These are phyloP conservation scores for Charaxes varanes DNA, from an alignment of 1,140 invertebrate genomes.

Conservation along the genomic window DNA sequence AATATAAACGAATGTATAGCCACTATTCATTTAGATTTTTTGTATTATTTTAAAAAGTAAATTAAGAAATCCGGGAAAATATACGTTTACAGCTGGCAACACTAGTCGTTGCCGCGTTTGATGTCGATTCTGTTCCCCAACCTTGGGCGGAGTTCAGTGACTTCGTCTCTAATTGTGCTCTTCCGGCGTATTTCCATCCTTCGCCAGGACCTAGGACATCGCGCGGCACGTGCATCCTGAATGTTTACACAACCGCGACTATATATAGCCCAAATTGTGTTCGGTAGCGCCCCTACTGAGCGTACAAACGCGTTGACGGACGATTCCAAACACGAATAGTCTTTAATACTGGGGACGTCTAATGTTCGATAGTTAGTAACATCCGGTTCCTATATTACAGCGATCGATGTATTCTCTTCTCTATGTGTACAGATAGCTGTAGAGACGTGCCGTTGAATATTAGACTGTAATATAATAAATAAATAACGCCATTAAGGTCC, in stretches of 20 bases:
- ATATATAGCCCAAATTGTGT: conserved; percentile 20
- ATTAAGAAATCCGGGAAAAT: not conserved
- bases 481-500: too few relatives aligned
- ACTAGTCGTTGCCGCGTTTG: conserved; percentile 18
- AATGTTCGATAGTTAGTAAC: too few relatives aligned
- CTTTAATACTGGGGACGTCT: too few relatives aligned
- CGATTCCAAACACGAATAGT: conserved; percentile 16
- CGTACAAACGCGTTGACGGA: conserved; percentile 14
- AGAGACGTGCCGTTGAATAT: too few relatives aligned
- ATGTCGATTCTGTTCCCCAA: conserved; percentile 43
- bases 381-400: too few relatives aligned
- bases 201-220: conserved; percentile 41
- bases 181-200: conserved; percentile 55
- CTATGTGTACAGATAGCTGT: too few relatives aligned
- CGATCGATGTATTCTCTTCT: too few relatives aligned
- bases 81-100: not conserved
- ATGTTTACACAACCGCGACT: conserved; percentile 26
- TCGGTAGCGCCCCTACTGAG: conserved; percentile 12
- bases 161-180: conserved; percentile 42
- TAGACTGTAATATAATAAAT: too few relatives aligned
- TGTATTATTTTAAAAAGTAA: too few relatives aligned
- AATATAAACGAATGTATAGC: too few relatives aligned
- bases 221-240: conserved; percentile 42
- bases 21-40: too few relatives aligned
- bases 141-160: conserved; percentile 52